Base-by-base conservation (phyloP, 2,888 invertebrate genomes). In the Hirtodrosophila alboralis region DNA sequence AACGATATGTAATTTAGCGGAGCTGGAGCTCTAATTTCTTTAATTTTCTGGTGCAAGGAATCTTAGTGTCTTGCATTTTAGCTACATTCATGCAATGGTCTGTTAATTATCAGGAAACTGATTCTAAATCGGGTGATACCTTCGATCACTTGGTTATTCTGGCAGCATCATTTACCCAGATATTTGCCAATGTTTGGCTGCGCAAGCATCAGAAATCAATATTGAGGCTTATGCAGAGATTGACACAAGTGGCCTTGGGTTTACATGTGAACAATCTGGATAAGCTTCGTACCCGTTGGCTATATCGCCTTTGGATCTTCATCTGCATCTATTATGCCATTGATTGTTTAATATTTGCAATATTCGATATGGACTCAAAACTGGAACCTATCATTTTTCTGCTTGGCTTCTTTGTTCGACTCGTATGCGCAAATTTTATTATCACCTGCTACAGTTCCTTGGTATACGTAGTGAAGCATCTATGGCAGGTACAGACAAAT, bases 131-230 rank as follows among this genome's bases (percentile, higher is more conserved):
- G 0, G 54, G 45, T 4, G 40, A 54, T 33, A 52, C 43, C 4
- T 67, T 47, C 9, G 73, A 84, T 18, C 63, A 52, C 1, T 27
- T 80, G 4, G 73, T 76, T 8, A 58, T 80, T 0, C 3, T 60
- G 18, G 16, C 56, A 3, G 49, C 40, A 2, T 26, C 54, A 3
- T 16, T 43, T 0, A 51, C 54, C 4, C 81, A 77, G 13, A 13
- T 80, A 2, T 9, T 62, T 9, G 38, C 45, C 14, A 76, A 80
- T 16, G 8, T 56, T 0, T 77, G 74, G 81, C 52, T 77, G 12
- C 57, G 60, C 2, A 9, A 23, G n/a, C 63, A 67, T 26, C 81
- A 77, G n/a, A 13, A 43, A 1, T 36, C 23, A 0, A 73, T 67
- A 21, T 9, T 64, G 6, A 0, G 5, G 4, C 43, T 77, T 0